Percentiles rank a stretch among this genome's conserved stretches.
Conservation (phyloP, 2,888 invertebrate genomes). For the Dyspetes luteomarginatus region DNA sequence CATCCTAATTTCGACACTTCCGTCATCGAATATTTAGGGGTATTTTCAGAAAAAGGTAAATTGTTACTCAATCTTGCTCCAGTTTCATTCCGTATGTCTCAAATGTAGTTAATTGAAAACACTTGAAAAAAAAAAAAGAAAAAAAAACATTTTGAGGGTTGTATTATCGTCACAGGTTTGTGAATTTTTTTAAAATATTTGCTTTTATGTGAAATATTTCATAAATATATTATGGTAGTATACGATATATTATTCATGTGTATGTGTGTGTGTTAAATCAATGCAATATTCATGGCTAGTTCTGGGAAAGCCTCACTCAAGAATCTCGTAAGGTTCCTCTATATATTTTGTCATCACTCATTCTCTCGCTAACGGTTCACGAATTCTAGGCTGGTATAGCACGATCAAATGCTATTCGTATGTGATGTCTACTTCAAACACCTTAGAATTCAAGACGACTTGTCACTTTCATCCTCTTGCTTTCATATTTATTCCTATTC, state of each 20-base stretch:
- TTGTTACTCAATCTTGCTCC: too few species aligned
- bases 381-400: neutral
- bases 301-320: neutral
- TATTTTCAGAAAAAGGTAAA: too few species aligned
- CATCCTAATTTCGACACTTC: too few species aligned
- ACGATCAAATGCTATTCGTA: neutral
- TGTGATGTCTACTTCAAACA: constrained; percentile 2
- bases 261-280: too few species aligned
- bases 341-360: neutral
- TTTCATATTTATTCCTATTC: neutral
- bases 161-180: neutral
- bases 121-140: too few species aligned
- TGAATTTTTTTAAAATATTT: neutral
- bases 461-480: neutral
- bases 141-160: neutral
- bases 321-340: neutral
- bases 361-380: neutral
- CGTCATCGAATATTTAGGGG: too few species aligned
- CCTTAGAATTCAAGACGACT: neutral
- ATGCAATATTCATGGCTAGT: too few species aligned
- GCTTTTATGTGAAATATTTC: neutral
- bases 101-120: too few species aligned
- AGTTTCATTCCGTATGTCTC: too few species aligned
- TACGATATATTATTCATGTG: neutral
- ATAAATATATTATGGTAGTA: neutral